phyloP scores from a whole-genome alignment of 1,140 invertebrate genomes.

The Drosophila sturtevanti region DNA sequence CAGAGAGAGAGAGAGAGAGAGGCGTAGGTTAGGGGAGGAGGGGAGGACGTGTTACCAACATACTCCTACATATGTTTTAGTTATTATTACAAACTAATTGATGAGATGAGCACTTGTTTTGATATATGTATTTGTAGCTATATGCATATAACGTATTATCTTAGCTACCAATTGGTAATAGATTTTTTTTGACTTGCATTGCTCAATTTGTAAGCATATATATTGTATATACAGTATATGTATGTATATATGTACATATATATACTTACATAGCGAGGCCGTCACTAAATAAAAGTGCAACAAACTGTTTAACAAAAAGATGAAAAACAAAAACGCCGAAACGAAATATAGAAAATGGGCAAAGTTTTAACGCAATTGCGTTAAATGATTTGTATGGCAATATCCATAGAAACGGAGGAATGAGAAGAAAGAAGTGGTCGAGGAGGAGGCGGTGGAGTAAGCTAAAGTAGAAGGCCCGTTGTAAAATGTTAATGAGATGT shows the following conservation, averaged over 20 bases:
- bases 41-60: too few species aligned
- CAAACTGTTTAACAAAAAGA: slow-evolving; percentile 50
- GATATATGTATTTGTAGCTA: background rate
- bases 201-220: slow-evolving; percentile 31
- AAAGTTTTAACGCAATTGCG: slow-evolving; percentile 74
- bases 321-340: slow-evolving; percentile 26
- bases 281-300: slow-evolving; percentile 47
- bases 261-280: slow-evolving; percentile 40
- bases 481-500: slow-evolving; percentile 55
- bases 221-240: slow-evolving; percentile 23
- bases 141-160: too few species aligned
- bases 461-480: slow-evolving; percentile 23
- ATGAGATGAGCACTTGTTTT: background rate
- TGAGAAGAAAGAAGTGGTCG: background rate
- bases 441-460: background rate
- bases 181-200: slow-evolving; percentile 1
- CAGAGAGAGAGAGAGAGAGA: too few species aligned
- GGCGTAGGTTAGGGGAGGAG: too few species aligned
- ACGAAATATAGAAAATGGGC: slow-evolving; percentile 29
- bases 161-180: background rate
- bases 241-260: background rate
- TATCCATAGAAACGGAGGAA: background rate
- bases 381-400: slow-evolving; percentile 62
- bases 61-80: background rate
- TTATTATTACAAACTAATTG: background rate